Conservation (phyloP, 1,140 invertebrate genomes). For the Pteromalus puparum region DNA sequence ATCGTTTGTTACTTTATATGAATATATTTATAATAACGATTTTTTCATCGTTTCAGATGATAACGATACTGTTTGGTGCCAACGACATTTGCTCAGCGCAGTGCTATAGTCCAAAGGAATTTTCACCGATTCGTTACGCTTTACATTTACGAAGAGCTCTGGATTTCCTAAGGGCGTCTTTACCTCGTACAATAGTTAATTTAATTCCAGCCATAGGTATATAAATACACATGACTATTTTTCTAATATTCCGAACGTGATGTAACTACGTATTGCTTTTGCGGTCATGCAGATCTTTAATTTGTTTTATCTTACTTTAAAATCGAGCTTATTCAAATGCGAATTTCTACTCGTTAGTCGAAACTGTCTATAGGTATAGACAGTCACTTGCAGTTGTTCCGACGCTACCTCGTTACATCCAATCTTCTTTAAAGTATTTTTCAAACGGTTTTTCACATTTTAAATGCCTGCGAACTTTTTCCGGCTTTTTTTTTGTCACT, state of each 20-base stretch:
- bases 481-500: neutral
- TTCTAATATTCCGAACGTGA: neutral
- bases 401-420: neutral
- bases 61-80: constrained; percentile 91
- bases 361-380: neutral
- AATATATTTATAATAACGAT: neutral
- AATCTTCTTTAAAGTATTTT: neutral
- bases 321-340: constrained; percentile 4
- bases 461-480: neutral
- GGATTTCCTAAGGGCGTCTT: constrained; percentile 80
- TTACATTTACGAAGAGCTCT: constrained; percentile 80
- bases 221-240: constrained; percentile 52
- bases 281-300: neutral
- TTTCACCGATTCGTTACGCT: constrained; percentile 79
- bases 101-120: constrained; percentile 79
- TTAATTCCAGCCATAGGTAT: constrained; percentile 86
- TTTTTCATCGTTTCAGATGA: constrained; percentile 69
- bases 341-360: constrained; percentile 15
- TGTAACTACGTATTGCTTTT: neutral
- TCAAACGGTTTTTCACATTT: neutral
- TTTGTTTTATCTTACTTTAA: constrained; percentile 33
- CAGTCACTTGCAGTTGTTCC: neutral
- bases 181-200: constrained; percentile 87
- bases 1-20: too few species aligned
- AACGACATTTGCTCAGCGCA: constrained; percentile 90